Percentiles rank a stretch among this genome's conserved stretches.
phyloP scores from a whole-genome alignment of 2,888 invertebrate genomes.

The Sicus ferrugineus region DNA sequence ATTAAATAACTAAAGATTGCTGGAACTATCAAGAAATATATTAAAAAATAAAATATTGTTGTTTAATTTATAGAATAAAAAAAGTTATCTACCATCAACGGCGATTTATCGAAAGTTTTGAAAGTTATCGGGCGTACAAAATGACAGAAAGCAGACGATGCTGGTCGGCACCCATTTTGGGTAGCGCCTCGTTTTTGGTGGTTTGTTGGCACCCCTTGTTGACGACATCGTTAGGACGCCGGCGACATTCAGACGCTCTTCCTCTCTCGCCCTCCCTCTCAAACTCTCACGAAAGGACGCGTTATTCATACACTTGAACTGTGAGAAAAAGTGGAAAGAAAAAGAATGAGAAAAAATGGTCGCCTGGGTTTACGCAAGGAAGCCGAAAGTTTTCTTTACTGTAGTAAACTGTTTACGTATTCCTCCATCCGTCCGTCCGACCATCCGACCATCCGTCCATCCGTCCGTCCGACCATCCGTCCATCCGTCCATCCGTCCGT shows the following conservation, averaged over 20 bases:
- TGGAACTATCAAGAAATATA: too few species aligned
- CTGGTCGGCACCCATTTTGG: neutral
- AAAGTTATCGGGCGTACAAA: neutral
- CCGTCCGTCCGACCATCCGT: too few species aligned
- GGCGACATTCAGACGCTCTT: constrained; percentile 20
- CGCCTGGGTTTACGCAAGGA: neutral
- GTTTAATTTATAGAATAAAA: too few species aligned
- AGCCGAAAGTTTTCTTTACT: neutral
- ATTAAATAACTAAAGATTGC: too few species aligned
- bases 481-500: too few species aligned
- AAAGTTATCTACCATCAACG: too few species aligned
- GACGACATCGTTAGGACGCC: constrained; percentile 10
- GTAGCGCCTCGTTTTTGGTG: neutral
- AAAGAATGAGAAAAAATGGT: neutral
- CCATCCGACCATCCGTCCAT: too few species aligned
- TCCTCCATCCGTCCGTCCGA: too few species aligned
- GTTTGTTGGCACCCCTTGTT: constrained; percentile 9
- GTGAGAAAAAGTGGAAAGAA: neutral
- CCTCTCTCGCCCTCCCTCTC: neutral
- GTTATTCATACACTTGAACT: constrained; percentile 5
- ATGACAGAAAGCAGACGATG: neutral
- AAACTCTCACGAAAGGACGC: neutral
- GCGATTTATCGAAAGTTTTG: neutral
- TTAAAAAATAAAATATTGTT: too few species aligned
- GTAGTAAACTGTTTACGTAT: too few species aligned